Evolutionary conservation across 2,113 vertebrate genomes (phyloP), one percentile per base, ranked within the genome.

Genomic region (Catharus minimus): DNA sequence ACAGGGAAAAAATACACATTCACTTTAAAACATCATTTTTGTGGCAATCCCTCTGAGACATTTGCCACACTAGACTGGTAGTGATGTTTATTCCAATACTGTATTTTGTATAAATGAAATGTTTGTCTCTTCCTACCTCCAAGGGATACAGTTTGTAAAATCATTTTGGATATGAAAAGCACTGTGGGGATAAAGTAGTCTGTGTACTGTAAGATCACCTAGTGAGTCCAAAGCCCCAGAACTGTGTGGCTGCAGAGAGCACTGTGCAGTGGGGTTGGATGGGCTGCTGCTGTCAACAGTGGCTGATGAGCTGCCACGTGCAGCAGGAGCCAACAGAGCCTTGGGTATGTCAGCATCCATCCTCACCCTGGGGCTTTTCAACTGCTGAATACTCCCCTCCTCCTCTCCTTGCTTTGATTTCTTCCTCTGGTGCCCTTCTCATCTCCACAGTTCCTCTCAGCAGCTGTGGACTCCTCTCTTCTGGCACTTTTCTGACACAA

Each of bases 21-120:
- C 39, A 38, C 61, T 81, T 71, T 43, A 57, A 61, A 92, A 78
- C n/a, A 57, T 28, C 5, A 14, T 56, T 81, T 93, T 74, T 72
- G 41, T 3, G 60, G 41, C 38, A 86, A 47, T 69, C 27, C 32
- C 28, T 44, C 58, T 74, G 57, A 41, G 47, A 62, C 47, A 71
- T 77, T 71, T 83, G 71, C 49, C 38, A 39, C 23, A 28, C 36
- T 47, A 58, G 44, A 82, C 46, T 44, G 47, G n/a, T 17, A 74
- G 46, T n/a, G 50, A 36, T 89, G 32, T 90, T 95, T 83, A 88
- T 80, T 94, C 44, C 68, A 78, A 56, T 33, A 53, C 14, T 88
- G 5, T 68, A n/a, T 78, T 90, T 81, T 83, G 52, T 71, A 77
- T 67, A 91, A 90, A 91, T 55, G 43, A 66, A 74, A 33, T 60